Evolutionary conservation across 2,113 vertebrate genomes (phyloP).

Genomic region (Drymodes brunneopygia): DNA sequence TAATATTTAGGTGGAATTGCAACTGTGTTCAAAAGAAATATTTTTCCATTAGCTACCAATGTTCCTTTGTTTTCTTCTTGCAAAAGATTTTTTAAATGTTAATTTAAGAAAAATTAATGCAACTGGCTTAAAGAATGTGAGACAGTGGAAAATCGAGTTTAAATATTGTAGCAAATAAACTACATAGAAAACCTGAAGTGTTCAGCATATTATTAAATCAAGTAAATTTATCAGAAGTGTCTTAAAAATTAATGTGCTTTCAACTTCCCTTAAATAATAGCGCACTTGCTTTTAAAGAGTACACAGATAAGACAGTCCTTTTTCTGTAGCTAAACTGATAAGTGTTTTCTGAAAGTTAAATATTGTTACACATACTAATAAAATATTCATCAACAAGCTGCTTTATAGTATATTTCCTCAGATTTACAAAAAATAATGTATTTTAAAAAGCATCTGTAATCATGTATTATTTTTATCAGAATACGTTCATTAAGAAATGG

Average conservation of each 20-base stretch:
- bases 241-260: not conserved
- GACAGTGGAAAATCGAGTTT: not conserved
- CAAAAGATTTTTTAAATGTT: not conserved
- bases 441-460: not conserved
- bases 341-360: not conserved
- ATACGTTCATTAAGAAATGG: not conserved
- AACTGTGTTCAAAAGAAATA: not conserved
- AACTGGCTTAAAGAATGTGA: not conserved
- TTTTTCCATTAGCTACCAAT: not conserved
- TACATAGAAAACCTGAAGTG: not conserved
- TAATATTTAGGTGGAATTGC: not conserved
- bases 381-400: not conserved
- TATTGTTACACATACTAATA: not conserved
- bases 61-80: not conserved
- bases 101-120: not conserved
- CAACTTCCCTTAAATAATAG: not conserved
- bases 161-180: not conserved
- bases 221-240: not conserved
- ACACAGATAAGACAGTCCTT: not conserved
- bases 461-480: not conserved
- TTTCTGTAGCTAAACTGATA: not conserved
- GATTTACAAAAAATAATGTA: not conserved
- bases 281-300: not conserved
- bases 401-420: not conserved
- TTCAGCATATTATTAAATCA: not conserved